Base-by-base conservation (phyloP, 2,113 vertebrate species). In the Siniperca chuatsi region DNA sequence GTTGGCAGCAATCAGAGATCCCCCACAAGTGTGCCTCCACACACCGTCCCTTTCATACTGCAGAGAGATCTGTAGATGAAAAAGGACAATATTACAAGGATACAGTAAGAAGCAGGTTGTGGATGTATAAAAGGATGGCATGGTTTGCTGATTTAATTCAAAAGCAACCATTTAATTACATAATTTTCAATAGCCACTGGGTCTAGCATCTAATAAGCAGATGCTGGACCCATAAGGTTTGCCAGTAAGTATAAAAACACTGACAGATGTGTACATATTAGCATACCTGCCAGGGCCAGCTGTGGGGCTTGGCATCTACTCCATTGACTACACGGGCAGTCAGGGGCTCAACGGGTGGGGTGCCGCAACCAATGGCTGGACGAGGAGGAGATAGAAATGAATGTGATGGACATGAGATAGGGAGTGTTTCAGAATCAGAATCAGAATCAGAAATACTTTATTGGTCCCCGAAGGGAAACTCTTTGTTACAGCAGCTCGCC, bases 271-370 rank as follows among this genome's bases (percentile, higher is more conserved):
- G 84, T 72, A 25, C 2, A 33, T 50, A 44, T 72, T 57, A 67
- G 74, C 79, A 16, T 91, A 98, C 98, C 97, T 98, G 98, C 98
- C 98, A 99, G 0, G 98, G 97, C 98, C 98, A 99, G 92, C 97
- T 98, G 94, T 98, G 94, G 75, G 97, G 93, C 5, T 4, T 80
- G 25, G 96, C 97, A 0, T 97, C 94, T 0, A 95, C 96, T 60
- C 97, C 97, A 0, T 97, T 97, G 68, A 98, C 98, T 90, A 99
- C 98, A 0, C 97, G 95, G 91, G 94, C 9, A 0, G 87, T 46
- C 80, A 91, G 70, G 1, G 97, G 96, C 0, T 85, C 46, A 29
- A 95, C 91, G 18, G 91, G 77, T n/a, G 97, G 97, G n/a, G 85
- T 92, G 8, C 97, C 97, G 0, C 97, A 98, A 84, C 98, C 96